These are phyloP conservation scores for Leuciscus idus DNA, from an alignment of 2,113 vertebrate species.

Conservation along the genomic window DNA sequence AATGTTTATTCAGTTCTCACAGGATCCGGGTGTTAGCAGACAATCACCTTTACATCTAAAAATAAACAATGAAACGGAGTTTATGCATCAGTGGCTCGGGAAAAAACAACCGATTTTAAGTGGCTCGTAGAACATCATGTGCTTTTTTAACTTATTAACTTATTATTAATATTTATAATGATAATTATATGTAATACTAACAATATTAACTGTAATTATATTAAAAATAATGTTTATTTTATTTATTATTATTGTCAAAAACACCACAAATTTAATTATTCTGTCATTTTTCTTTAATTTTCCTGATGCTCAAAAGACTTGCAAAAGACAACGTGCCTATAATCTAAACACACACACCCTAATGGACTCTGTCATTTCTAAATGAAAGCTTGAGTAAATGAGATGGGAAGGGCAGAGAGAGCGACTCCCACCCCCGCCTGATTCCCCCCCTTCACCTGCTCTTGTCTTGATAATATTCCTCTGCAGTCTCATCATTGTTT, in stretches of 20 bases:
- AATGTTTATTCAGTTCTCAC: conserved; percentile 44
- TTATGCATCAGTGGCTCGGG: conserved; percentile 30
- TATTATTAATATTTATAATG: not conserved
- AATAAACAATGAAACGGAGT: conserved; percentile 44
- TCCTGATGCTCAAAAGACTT: not conserved
- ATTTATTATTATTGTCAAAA: not conserved
- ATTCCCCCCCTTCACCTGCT: not conserved
- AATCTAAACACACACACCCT: not conserved
- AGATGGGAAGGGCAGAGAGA: conserved; percentile 1
- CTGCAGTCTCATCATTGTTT: not conserved
- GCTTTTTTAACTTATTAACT: not conserved
- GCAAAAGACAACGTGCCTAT: not conserved
- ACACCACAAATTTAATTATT: not conserved
- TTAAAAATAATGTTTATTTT: not conserved
- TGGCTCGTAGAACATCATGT: not conserved
- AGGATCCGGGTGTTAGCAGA: conserved; percentile 36
- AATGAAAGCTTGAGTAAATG: conserved; percentile 33
- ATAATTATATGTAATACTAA: not conserved
- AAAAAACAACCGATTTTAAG: not conserved
- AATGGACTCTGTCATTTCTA: not conserved
- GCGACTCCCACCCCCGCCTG: not conserved
- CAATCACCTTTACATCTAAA: conserved; percentile 47
- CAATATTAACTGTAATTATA: not conserved
- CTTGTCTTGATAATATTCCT: not conserved
- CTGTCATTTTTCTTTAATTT: not conserved